phyloP scores from a whole-genome alignment of 2,797 vertebrate species.

The Alcedo atthis region DNA sequence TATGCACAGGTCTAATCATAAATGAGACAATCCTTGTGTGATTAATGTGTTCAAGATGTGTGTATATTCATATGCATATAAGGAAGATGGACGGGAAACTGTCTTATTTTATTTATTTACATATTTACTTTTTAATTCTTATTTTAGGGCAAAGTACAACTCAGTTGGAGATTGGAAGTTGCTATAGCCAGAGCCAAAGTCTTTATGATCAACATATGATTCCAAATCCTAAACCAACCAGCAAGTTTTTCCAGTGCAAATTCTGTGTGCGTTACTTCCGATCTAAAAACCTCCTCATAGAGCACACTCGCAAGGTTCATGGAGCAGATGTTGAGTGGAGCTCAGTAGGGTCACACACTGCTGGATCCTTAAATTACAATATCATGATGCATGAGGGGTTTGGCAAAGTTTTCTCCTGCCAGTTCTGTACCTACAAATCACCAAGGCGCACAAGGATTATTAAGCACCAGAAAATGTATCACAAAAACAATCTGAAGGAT shows the following conservation, averaged over 20 bases:
- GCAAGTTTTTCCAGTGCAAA: slow-evolving; percentile 95
- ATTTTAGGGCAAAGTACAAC: slow-evolving; percentile 80
- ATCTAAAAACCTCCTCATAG: slow-evolving; percentile 90
- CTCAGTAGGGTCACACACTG: not conserved
- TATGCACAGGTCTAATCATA: no score
- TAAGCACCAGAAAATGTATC: slow-evolving; percentile 94
- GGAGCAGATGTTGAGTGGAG: not conserved
- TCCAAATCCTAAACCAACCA: slow-evolving; percentile 63
- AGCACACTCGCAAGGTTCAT: slow-evolving; percentile 62
- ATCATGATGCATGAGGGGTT: slow-evolving; percentile 86
- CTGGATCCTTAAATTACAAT: slow-evolving; percentile 16
- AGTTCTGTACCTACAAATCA: slow-evolving; percentile 94
- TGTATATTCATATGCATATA: no score
- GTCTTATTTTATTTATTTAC: no score
- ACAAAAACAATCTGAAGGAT: slow-evolving; percentile 81
- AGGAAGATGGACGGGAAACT: no score
- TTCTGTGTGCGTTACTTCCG: slow-evolving; percentile 95
- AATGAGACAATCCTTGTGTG: no score
- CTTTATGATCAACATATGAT: no score
- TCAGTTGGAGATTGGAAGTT: no score
- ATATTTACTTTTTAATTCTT: slow-evolving; percentile 37
- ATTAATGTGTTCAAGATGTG: no score
- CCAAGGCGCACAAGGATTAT: slow-evolving; percentile 88
- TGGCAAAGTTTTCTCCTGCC: slow-evolving; percentile 92
- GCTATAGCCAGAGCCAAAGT: no score